Percentiles rank a stretch among this genome's conserved stretches.
These are phyloP conservation scores for Atopsyche davidsoni DNA, from an alignment of 1,140 invertebrate genomes.

Conservation along the genomic window DNA sequence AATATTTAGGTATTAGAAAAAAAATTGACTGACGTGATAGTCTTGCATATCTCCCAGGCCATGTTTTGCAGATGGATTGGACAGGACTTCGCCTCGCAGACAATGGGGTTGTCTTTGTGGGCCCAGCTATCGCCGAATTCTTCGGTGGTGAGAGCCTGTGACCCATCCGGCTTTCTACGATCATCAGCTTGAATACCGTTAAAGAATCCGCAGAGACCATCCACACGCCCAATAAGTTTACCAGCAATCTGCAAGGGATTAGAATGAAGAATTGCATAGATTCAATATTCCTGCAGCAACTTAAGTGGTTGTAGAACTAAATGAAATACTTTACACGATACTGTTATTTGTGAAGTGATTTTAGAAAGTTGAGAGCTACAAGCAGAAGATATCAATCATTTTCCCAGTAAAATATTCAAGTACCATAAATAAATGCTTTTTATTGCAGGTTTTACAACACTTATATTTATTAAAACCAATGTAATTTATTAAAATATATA, in stretches of 20 bases:
- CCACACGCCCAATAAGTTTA: slow-evolving; percentile 55
- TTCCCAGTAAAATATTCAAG: too few relatives aligned
- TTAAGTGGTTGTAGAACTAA: too few relatives aligned
- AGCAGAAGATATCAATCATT: too few relatives aligned
- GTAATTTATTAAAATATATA: slow-evolving; percentile 1
- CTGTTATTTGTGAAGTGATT: too few relatives aligned
- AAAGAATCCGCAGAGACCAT: slow-evolving; percentile 74
- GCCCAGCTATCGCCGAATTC: slow-evolving; percentile 73
- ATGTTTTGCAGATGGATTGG: slow-evolving; percentile 51
- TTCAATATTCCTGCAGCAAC: too few relatives aligned
- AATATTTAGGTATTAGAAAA: not conserved
- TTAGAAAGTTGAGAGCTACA: too few relatives aligned
- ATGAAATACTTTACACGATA: too few relatives aligned
- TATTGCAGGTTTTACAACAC: too few relatives aligned
- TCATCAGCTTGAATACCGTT: slow-evolving; percentile 62
- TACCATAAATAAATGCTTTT: too few relatives aligned
- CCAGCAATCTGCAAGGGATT: slow-evolving; percentile 48
- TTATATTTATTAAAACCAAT: too few relatives aligned
- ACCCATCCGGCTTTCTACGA: slow-evolving; percentile 61
- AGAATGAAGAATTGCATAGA: too few relatives aligned
- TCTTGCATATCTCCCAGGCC: slow-evolving; percentile 58
- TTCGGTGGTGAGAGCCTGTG: slow-evolving; percentile 51
- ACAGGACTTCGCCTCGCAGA: slow-evolving; percentile 54
- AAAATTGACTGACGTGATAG: slow-evolving; percentile 41
- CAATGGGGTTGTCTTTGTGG: slow-evolving; percentile 43